These are phyloP conservation scores for Patella pellucida DNA, from an alignment of 2,888 invertebrate genomes.

Conservation along the genomic window DNA sequence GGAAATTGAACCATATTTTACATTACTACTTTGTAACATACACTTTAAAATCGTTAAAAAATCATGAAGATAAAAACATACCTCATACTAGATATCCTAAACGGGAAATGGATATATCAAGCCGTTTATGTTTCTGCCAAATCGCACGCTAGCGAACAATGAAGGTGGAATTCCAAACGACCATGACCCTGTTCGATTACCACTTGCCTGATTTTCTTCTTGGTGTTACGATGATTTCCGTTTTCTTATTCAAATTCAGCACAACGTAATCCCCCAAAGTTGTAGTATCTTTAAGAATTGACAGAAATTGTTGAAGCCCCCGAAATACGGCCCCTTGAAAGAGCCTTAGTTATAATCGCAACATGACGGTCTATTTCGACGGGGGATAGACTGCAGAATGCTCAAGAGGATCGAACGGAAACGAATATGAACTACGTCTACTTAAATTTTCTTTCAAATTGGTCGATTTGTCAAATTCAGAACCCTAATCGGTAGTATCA, in stretches of 20 bases:
- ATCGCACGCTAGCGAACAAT: constrained; percentile 10
- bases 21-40: no score
- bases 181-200: constrained; percentile 24
- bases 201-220: constrained; percentile 19
- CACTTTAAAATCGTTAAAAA: no score
- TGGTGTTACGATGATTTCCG: constrained; percentile 28
- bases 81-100: not conserved
- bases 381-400: constrained; percentile 60
- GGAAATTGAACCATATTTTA: no score
- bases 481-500: not conserved
- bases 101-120: not conserved
- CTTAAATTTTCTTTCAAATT: not conserved
- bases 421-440: not conserved
- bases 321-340: constrained; percentile 56
- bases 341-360: constrained; percentile 60
- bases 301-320: constrained; percentile 41
- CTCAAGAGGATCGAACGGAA: constrained; percentile 41
- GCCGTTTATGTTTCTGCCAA: constrained; percentile 9
- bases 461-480: not conserved
- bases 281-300: constrained; percentile 27
- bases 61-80: no score
- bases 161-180: constrained; percentile 19
- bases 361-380: constrained; percentile 51
- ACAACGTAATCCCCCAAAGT: constrained; percentile 36
- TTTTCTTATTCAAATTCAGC: constrained; percentile 27